These are phyloP conservation scores for Ardeotis arabs DNA, from an alignment of 2,113 vertebrate genomes.

Conservation along the genomic window DNA sequence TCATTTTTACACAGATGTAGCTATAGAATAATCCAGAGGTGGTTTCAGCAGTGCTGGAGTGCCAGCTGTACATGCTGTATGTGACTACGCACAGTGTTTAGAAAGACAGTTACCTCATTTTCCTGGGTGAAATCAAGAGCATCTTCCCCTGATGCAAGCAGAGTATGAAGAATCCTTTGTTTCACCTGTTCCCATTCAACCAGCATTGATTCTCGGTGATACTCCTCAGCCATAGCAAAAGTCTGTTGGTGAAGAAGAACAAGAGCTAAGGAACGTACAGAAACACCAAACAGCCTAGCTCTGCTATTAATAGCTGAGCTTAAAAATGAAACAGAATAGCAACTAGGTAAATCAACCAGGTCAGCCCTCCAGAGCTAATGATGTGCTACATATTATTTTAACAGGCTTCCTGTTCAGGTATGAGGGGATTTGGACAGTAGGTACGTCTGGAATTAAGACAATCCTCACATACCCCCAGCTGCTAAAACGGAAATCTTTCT, in stretches of 20 bases:
- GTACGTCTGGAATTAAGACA: not conserved
- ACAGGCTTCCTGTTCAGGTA: not conserved
- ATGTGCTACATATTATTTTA: not conserved
- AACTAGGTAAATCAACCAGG: not conserved
- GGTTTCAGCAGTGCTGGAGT: not conserved
- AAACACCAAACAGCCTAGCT: not conserved
- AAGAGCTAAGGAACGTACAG: not conserved
- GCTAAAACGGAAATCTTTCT: not conserved
- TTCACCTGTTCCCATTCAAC: slow-evolving; percentile 99
- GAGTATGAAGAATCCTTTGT: slow-evolving; percentile 93
- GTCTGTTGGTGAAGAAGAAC: slow-evolving; percentile 77
- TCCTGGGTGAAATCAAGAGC: slow-evolving; percentile 96
- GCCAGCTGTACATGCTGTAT: not conserved
- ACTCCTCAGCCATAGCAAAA: slow-evolving; percentile 95
- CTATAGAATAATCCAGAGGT: not conserved
- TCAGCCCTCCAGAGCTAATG: not conserved
- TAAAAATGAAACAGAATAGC: not conserved
- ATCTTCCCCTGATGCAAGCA: slow-evolving; percentile 95
- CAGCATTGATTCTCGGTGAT: slow-evolving; percentile 97
- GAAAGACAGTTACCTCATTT: slow-evolving; percentile 83
- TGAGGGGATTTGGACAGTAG: not conserved
- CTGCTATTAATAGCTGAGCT: not conserved
- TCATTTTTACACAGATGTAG: not conserved
- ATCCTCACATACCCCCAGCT: not conserved
- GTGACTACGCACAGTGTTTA: not conserved